Evolutionary conservation across 2,797 vertebrate genomes (phyloP).

Genomic region (Manis crassicaudata): DNA sequence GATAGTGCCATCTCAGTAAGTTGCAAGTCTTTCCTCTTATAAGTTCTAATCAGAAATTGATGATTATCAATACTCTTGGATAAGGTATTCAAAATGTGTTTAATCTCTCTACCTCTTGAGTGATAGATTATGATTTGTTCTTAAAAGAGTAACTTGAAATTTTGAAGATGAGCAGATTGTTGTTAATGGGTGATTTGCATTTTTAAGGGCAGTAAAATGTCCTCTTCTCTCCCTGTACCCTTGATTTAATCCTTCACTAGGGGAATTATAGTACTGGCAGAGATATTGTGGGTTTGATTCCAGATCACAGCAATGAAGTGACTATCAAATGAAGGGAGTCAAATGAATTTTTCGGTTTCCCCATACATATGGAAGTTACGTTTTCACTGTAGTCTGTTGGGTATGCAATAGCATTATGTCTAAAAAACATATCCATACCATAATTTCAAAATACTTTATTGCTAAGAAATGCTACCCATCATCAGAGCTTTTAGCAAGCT

Average conservation of each 20-base stretch:
- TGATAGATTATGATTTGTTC: not conserved
- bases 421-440: no score
- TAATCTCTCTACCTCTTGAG: not conserved
- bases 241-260: not conserved
- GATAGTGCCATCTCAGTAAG: not conserved
- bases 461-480: no score
- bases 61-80: not conserved
- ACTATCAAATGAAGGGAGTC: no score
- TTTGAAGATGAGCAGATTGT: constrained; percentile 26
- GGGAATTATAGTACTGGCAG: not conserved
- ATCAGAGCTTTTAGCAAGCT: no score
- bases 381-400: no score
- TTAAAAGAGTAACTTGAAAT: constrained; percentile 26
- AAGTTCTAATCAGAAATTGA: constrained; percentile 2
- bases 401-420: no score
- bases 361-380: no score
- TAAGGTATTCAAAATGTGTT: constrained; percentile 5
- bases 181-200: not conserved
- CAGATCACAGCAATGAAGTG: no score
- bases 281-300: no score
- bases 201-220: not conserved
- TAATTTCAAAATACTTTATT: no score
- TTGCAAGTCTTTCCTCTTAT: not conserved
- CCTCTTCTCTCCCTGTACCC: not conserved
- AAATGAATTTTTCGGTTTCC: no score